phyloP scores from a whole-genome alignment of 2,797 vertebrate species.

The Trachops cirrhosus region DNA sequence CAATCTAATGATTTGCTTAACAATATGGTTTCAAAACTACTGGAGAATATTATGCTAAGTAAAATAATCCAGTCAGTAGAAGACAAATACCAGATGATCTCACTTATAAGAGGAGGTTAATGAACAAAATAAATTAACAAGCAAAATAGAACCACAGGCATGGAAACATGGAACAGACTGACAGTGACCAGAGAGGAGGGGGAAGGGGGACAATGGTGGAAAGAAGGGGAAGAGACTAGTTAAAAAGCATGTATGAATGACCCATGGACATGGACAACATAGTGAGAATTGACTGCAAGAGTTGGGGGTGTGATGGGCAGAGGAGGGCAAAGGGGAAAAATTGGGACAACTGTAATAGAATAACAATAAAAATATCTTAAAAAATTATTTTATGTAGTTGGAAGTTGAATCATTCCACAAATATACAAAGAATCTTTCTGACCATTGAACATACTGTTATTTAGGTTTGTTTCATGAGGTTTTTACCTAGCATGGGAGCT shows the following conservation, averaged over 20 bases:
- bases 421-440: slow-evolving; percentile 58
- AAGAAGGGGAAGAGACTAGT: too few species aligned
- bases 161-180: too few species aligned
- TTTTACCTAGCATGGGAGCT: slow-evolving; percentile 48
- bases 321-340: neutral
- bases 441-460: slow-evolving; percentile 33
- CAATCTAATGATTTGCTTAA: slow-evolving; percentile 58
- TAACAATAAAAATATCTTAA: neutral
- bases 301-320: neutral
- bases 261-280: too few species aligned
- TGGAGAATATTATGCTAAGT: neutral
- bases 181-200: too few species aligned
- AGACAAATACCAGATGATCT: too few species aligned
- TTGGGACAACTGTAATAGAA: neutral
- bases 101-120: too few species aligned
- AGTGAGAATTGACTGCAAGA: too few species aligned
- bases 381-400: neutral
- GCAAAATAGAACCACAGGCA: too few species aligned
- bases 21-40: slow-evolving; percentile 57
- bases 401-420: neutral
- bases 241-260: too few species aligned
- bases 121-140: too few species aligned
- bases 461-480: slow-evolving; percentile 64
- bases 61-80: too few species aligned
- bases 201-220: too few species aligned